These are phyloP conservation scores for Escarpia spicata DNA, from an alignment of 2,888 invertebrate genomes.

Conservation along the genomic window DNA sequence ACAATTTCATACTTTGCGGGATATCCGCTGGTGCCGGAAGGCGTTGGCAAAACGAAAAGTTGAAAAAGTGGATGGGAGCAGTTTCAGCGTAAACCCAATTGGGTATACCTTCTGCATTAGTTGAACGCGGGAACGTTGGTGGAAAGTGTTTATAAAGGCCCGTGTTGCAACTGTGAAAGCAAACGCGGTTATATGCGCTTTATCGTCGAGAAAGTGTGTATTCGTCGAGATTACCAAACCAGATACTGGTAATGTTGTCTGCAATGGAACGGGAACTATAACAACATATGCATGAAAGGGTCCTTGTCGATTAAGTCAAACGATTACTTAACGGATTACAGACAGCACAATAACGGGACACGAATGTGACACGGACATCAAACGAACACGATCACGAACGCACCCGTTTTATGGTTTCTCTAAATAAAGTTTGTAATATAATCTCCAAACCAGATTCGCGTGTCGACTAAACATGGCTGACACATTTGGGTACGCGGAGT, in stretches of 20 bases:
- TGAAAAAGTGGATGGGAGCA: neutral
- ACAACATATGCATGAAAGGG: no score
- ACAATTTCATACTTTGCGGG: neutral
- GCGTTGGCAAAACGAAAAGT: neutral
- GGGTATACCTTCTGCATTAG: no score
- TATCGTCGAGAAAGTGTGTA: no score
- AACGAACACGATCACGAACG: neutral
- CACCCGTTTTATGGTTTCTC: neutral
- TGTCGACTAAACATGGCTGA: neutral
- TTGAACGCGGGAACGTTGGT: no score
- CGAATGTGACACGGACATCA: neutral
- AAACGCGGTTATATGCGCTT: no score
- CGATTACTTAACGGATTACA: neutral
- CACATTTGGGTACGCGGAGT: neutral
- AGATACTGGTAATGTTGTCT: no score
- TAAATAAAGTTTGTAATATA: neutral
- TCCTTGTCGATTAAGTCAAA: no score
- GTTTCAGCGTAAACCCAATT: no score
- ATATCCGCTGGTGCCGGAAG: neutral
- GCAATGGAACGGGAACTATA: no score
- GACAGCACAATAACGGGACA: neutral
- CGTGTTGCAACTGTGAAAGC: no score
- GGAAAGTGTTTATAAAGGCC: no score
- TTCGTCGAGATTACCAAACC: no score
- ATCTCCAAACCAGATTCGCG: neutral